Percentiles rank a stretch among this genome's conserved stretches.
Conservation (phyloP, 1,140 invertebrate genomes). For the Bombus cullumanus region DNA sequence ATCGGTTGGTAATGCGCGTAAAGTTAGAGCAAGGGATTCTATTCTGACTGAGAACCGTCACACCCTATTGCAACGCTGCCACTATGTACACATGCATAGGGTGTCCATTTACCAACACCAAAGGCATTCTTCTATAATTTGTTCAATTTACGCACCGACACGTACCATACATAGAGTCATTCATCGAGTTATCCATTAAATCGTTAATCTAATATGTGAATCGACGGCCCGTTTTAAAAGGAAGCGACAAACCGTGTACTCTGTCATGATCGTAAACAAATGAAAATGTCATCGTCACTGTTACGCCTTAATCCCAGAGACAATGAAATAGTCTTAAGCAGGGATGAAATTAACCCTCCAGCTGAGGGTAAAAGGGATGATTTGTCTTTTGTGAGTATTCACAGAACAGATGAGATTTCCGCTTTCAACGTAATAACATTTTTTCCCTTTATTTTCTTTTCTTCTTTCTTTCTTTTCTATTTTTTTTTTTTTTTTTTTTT, state of each 20-base stretch:
- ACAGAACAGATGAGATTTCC: background rate
- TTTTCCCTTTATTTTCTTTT: too few species aligned
- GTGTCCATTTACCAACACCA: constrained; percentile 67
- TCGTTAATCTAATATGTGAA: constrained; percentile 77
- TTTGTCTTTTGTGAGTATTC: background rate
- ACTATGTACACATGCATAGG: constrained; percentile 63
- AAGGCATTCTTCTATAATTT: constrained; percentile 81
- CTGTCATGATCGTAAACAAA: constrained; percentile 36
- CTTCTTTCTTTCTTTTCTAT: too few species aligned
- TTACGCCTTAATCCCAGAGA: background rate
- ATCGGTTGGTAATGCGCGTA: background rate
- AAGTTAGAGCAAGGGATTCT: background rate
- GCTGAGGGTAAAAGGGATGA: background rate
- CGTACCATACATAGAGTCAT: constrained; percentile 73
- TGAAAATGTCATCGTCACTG: constrained; percentile 8
- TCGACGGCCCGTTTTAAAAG: constrained; percentile 54
- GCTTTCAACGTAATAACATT: background rate
- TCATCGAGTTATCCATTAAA: constrained; percentile 80
- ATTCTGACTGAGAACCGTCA: constrained; percentile 51
- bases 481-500: background rate
- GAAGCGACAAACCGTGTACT: constrained; percentile 28
- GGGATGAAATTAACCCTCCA: background rate
- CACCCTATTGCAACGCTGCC: constrained; percentile 40
- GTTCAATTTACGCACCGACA: constrained; percentile 80
- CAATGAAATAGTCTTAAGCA: background rate